Conservation (phyloP, 2,797 vertebrate species). For the Hyperoplus immaculatus region DNA sequence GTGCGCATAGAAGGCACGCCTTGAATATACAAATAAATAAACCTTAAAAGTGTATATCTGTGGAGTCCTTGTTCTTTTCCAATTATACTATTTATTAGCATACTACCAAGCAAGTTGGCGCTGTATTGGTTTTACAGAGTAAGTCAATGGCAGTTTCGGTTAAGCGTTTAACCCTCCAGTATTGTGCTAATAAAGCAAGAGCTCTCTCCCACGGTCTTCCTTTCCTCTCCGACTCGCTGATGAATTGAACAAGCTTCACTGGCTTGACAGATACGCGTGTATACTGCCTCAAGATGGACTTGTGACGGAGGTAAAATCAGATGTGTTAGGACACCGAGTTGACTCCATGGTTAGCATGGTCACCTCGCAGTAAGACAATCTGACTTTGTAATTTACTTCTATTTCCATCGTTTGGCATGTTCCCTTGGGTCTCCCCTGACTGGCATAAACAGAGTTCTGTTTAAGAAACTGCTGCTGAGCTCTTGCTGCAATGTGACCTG, state of each 20-base stretch:
- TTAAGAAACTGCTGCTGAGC: background rate
- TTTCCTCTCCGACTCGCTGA: slow-evolving; percentile 27
- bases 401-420: background rate
- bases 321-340: slow-evolving; percentile 25
- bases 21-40: background rate
- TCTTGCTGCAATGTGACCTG: background rate
- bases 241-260: slow-evolving; percentile 54
- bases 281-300: slow-evolving; percentile 28
- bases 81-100: slow-evolving; percentile 25
- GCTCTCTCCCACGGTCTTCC: slow-evolving; percentile 30
- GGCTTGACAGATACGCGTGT: slow-evolving; percentile 18
- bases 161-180: slow-evolving; percentile 45
- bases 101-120: slow-evolving; percentile 25
- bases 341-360: slow-evolving; percentile 30
- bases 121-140: slow-evolving; percentile 43
- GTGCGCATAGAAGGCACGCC: background rate
- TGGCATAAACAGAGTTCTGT: background rate
- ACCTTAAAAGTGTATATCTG: background rate
- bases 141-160: slow-evolving; percentile 29
- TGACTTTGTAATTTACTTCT: slow-evolving; percentile 19
- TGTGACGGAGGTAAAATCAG: slow-evolving; percentile 21
- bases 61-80: background rate
- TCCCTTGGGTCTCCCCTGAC: slow-evolving; percentile 16
- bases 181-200: slow-evolving; percentile 52
- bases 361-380: slow-evolving; percentile 10